These are phyloP conservation scores for Theocolax elegans DNA, from an alignment of 1,140 invertebrate genomes.

Conservation along the genomic window DNA sequence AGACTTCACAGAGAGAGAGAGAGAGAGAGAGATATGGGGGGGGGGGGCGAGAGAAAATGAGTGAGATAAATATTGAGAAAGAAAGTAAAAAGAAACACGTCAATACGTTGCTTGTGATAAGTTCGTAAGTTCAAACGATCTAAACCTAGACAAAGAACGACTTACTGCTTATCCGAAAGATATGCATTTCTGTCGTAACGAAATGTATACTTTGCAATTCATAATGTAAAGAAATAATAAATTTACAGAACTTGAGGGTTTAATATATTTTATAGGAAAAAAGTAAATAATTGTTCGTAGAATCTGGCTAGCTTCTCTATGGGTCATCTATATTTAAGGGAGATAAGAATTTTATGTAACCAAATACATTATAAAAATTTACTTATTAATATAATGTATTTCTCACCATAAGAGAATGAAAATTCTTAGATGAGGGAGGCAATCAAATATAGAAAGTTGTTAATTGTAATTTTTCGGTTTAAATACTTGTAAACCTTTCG, in stretches of 20 bases:
- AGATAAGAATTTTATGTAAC: not conserved
- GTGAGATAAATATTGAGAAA: too few species aligned
- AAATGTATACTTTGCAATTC: slow-evolving; percentile 1
- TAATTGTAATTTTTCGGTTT: slow-evolving; percentile 19
- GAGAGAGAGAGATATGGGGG: too few species aligned
- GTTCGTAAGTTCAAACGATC: not conserved
- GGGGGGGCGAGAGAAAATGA: too few species aligned
- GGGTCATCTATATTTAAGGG: not conserved
- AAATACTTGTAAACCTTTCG: not conserved
- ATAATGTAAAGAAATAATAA: not conserved
- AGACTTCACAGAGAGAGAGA: too few species aligned
- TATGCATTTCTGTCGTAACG: too few species aligned
- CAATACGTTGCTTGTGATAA: slow-evolving; percentile 6
- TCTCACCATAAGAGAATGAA: not conserved
- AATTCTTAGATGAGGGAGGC: not conserved
- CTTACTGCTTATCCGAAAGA: not conserved
- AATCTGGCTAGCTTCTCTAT: not conserved
- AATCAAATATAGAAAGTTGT: slow-evolving; percentile 1
- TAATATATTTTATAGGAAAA: not conserved
- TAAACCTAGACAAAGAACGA: not conserved
- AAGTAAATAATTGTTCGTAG: not conserved
- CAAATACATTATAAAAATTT: too few species aligned
- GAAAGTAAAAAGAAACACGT: not conserved
- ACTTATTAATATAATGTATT: not conserved
- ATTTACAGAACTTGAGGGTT: not conserved